Conservation (phyloP, 2,888 invertebrate species). For the Lasioglossum vierecki region DNA sequence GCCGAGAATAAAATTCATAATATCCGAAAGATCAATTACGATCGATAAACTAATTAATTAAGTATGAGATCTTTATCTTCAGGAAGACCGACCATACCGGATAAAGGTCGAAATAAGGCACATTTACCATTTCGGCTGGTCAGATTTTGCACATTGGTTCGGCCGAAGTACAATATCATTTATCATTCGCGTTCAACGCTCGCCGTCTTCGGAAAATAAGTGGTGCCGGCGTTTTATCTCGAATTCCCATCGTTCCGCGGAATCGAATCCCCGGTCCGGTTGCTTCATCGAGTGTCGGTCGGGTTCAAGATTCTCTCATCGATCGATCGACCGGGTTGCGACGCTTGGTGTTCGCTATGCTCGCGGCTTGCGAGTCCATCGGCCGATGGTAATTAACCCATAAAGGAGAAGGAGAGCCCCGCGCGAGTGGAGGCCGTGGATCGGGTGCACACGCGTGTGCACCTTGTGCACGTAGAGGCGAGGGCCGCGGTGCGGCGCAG, state of each 20-base stretch:
- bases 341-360: conserved; percentile 4
- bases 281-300: conserved; percentile 24
- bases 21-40: no score
- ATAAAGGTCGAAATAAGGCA: no score
- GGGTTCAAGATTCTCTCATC: conserved; percentile 61
- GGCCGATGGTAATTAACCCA: conserved; percentile 70
- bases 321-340: conserved; percentile 52
- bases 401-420: conserved; percentile 64
- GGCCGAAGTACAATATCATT: background rate
- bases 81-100: no score
- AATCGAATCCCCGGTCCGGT: conserved; percentile 44
- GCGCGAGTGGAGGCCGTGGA: conserved; percentile 24
- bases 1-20: no score
- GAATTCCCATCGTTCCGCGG: conserved; percentile 42
- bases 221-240: conserved; percentile 35
- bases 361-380: conserved; percentile 41
- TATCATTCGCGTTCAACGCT: background rate
- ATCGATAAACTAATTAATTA: no score
- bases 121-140: background rate
- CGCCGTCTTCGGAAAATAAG: conserved; percentile 27
- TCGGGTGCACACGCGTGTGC: conserved; percentile 39
- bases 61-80: background rate
- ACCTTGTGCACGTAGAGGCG: conserved; percentile 25
- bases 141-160: background rate
- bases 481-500: background rate